Percentiles rank a stretch among this genome's conserved stretches.
These are phyloP conservation scores for Lymantria monacha DNA, from an alignment of 2,888 invertebrate species.

Conservation along the genomic window DNA sequence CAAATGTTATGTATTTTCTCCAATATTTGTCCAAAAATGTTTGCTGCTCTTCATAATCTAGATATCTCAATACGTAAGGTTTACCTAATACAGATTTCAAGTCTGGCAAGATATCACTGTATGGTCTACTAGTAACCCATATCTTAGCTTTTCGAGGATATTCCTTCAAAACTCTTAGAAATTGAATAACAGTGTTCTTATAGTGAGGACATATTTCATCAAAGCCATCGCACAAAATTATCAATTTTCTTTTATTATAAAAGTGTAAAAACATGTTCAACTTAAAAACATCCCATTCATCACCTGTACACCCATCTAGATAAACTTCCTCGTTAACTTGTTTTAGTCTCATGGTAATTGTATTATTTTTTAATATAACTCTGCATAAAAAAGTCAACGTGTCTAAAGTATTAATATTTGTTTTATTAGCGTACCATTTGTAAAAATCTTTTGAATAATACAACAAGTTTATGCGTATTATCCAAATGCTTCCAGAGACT, in stretches of 20 bases:
- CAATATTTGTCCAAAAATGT: conserved; percentile 13
- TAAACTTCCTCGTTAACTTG: background rate
- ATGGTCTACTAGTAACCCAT: conserved; percentile 26
- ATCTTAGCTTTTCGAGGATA: conserved; percentile 8
- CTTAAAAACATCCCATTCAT: background rate
- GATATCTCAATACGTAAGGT: conserved; percentile 4
- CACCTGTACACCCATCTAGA: conserved; percentile 1
- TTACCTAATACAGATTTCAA: conserved; percentile 7
- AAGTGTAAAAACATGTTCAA: conserved; percentile 19
- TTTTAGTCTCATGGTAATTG: background rate
- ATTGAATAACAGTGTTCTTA: conserved; percentile 6
- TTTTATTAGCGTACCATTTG: background rate
- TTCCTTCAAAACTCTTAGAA: conserved; percentile 7
- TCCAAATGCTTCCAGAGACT: conserved; percentile 8
- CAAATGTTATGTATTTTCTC: conserved; percentile 9
- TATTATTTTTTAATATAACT: conserved; percentile 1
- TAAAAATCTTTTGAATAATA: conserved; percentile 1
- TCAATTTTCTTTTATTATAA: conserved; percentile 13
- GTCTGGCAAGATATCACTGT: conserved; percentile 15
- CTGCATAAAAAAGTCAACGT: conserved; percentile 2
- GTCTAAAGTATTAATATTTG: background rate
- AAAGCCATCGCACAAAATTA: conserved; percentile 29
- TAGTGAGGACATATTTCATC: conserved; percentile 30
- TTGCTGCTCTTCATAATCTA: conserved; percentile 9
- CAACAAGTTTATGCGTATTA: conserved; percentile 13